Conservation (phyloP, 2,797 vertebrate species). For the Acomys russatus region DNA sequence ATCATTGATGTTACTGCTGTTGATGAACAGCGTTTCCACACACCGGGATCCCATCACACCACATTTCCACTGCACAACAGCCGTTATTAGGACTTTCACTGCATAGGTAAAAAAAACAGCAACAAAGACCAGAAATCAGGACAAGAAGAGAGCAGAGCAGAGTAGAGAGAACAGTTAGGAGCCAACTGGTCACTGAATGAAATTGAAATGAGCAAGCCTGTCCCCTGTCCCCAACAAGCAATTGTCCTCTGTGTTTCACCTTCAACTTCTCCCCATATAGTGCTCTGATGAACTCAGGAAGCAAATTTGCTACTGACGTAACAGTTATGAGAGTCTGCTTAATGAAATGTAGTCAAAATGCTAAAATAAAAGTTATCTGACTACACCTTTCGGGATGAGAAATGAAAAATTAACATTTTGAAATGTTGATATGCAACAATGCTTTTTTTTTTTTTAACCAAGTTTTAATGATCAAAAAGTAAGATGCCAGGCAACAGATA, state of each 20-base stretch:
- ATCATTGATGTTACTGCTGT: background rate
- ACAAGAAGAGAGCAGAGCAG: background rate
- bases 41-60: no score
- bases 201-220: background rate
- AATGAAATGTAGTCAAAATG: background rate
- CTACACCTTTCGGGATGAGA: background rate
- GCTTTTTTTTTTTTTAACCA: background rate
- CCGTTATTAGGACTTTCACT: background rate
- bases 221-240: background rate
- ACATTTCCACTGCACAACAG: background rate
- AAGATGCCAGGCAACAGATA: no score
- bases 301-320: background rate
- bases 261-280: background rate
- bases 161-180: background rate
- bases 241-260: background rate
- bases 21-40: background rate
- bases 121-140: background rate
- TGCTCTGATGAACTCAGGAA: background rate
- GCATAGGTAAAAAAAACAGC: background rate
- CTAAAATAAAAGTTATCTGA: background rate
- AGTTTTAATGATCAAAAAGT: no score
- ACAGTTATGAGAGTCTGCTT: background rate
- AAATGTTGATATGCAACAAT: background rate
- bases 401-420: constrained; percentile 33
- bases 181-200: background rate